A percentile compares a stretch with the other conserved stretches of the same genome.
Evolutionary conservation across 2,888 invertebrate genomes (phyloP).

Genomic region (Cheilosia urbana): DNA sequence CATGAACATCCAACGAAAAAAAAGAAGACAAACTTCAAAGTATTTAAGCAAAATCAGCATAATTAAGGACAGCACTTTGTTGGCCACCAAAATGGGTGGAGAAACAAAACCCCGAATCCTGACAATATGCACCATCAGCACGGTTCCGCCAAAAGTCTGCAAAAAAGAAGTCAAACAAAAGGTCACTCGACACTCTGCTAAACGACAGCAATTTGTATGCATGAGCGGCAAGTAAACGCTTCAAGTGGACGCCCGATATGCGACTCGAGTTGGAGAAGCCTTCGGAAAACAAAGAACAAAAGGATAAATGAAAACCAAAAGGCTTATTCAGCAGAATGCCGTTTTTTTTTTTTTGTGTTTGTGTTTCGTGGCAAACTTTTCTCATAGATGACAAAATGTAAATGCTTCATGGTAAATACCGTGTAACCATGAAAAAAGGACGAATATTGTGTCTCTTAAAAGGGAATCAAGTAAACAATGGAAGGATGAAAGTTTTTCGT

Average conservation of each 20-base stretch:
- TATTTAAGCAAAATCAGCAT: conserved; percentile 46
- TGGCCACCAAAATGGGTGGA: conserved; percentile 24
- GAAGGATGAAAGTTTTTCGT: conserved; percentile 59
- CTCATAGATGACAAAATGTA: conserved; percentile 71
- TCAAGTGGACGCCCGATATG: conserved; percentile 42
- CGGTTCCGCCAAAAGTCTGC: conserved; percentile 3
- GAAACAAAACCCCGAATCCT: background rate
- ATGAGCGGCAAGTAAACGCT: conserved; percentile 36
- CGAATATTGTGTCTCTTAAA: conserved; percentile 22
- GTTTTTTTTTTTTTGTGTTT: conserved; percentile 20
- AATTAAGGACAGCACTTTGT: conserved; percentile 48
- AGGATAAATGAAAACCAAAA: conserved; percentile 51
- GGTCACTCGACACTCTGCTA: conserved; percentile 47
- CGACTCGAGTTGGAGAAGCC: conserved; percentile 8
- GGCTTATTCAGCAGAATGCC: conserved; percentile 58
- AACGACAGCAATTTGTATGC: conserved; percentile 64
- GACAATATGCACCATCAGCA: conserved; percentile 33
- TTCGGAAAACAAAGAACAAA: conserved; percentile 9
- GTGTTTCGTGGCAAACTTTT: conserved; percentile 52
- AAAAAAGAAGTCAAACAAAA: conserved; percentile 53
- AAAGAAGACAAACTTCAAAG: background rate
- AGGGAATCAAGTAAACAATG: conserved; percentile 67
- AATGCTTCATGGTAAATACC: conserved; percentile 63
- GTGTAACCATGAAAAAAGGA: conserved; percentile 48
- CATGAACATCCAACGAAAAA: too few species aligned